Base-by-base conservation (phyloP, 2,888 invertebrate genomes). In the Cosmia pyralina region DNA sequence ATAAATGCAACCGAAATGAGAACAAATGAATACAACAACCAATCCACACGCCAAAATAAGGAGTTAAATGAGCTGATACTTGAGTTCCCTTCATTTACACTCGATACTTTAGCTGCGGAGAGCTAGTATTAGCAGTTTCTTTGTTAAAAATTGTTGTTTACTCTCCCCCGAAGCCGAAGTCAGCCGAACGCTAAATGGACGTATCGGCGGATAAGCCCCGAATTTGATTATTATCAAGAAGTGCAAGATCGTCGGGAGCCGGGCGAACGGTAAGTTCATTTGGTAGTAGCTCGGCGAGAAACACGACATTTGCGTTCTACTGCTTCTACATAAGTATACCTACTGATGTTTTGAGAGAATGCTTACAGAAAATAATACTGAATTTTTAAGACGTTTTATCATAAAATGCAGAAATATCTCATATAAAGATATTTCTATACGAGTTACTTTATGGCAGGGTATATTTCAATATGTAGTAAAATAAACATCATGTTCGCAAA, bases 181-280 rank as follows among this genome's bases (percentile, higher is more conserved):
- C 59, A 64, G 60, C 66, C 57, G 44, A 74, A 60, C 80, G 66
- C 59, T 80, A 77, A 83, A 81, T 79, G 81, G 79, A 81, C 66
- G 83, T 79, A 86, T 85, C 87, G 81, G 81, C 87, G 81, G 81
- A 77, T 80, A 65, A 80, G 73, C 55, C 53, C 38, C 28, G 73
- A 86, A 85, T 85, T 85, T 76, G 85, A 86, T 86, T 85, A 86
- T 85, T 78, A 84, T 80, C 85, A 75, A 76, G 85, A 73, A 66
- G 68, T 64, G 66, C 72, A 68, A 73, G 68, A 76, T 74, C 74
- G 70, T 60, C 52, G 73, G 58, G 41, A 66, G 19, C 52, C 53
- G 50, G 62, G 52, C 64, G 38, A 60, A 28, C 69, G 72, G 63
- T 82, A 84, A 85, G 73, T 78, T 73, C 67, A 69, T 86, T 85